phyloP scores from a whole-genome alignment of 2,797 vertebrate species.

The Labeo calbasu region DNA sequence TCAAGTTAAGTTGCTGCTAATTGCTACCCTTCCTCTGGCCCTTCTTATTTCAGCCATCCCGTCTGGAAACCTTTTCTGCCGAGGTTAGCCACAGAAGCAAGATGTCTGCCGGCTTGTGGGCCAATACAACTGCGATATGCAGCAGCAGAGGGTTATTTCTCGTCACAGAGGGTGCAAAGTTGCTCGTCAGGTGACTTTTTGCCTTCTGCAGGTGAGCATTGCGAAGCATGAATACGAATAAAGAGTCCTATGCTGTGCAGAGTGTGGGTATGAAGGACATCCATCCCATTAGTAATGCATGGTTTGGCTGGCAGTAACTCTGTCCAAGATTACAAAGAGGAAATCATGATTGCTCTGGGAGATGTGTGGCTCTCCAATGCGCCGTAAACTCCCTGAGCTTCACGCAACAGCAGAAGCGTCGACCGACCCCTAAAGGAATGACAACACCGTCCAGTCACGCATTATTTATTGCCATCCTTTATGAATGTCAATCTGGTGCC shows the following conservation, averaged over 20 bases:
- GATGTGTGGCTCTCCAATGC: slow-evolving; percentile 72
- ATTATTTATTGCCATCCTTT: slow-evolving; percentile 49
- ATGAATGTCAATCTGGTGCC: slow-evolving; percentile 19
- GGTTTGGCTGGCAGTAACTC: slow-evolving; percentile 38
- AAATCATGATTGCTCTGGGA: slow-evolving; percentile 70
- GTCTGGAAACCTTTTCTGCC: slow-evolving; percentile 71
- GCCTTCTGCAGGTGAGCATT: not conserved
- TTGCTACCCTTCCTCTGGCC: slow-evolving; percentile 52
- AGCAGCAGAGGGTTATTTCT: not conserved
- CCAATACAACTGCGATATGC: not conserved
- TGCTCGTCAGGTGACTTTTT: slow-evolving; percentile 29
- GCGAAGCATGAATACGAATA: slow-evolving; percentile 7
- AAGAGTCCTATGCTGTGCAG: not conserved
- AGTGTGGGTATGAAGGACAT: slow-evolving; percentile 22
- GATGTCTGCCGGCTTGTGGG: slow-evolving; percentile 47
- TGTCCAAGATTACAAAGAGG: slow-evolving; percentile 47
- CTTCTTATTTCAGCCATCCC: slow-evolving; percentile 58
- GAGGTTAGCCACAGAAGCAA: slow-evolving; percentile 65
- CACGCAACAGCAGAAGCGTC: not conserved
- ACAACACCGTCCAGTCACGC: slow-evolving; percentile 3
- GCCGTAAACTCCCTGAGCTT: slow-evolving; percentile 41
- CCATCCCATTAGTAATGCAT: slow-evolving; percentile 19
- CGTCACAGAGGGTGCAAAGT: not conserved
- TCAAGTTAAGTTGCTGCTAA: slow-evolving; percentile 61
- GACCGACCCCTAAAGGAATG: not conserved